Percentiles rank a stretch among this genome's conserved stretches.
phyloP scores from a whole-genome alignment of 2,888 invertebrate species.

The Nemoura dubitans region DNA sequence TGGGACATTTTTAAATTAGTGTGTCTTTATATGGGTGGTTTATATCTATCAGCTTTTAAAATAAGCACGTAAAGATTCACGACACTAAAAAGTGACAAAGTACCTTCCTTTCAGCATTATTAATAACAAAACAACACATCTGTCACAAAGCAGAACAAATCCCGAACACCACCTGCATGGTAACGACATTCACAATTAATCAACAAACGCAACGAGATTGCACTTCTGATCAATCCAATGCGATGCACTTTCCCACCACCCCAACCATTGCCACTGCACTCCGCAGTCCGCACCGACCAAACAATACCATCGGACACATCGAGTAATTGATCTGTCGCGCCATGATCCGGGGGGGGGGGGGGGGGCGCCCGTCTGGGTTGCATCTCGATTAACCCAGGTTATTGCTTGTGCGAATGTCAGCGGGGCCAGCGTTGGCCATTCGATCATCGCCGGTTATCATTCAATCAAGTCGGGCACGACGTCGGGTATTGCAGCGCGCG shows the following conservation, averaged over 20 bases:
- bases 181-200: neutral
- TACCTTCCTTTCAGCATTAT: neutral
- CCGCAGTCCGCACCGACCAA: neutral
- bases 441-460: constrained; percentile 7
- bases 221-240: neutral
- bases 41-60: too few relatives aligned
- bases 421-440: neutral
- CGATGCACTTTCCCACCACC: neutral
- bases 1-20: too few relatives aligned
- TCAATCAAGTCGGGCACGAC: neutral
- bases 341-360: neutral
- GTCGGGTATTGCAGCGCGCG: neutral
- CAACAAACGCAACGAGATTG: neutral
- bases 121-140: neutral
- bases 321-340: neutral
- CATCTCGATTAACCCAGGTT: neutral
- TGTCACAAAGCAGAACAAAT: neutral
- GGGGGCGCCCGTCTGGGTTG: neutral
- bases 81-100: too few relatives aligned
- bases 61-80: too few relatives aligned
- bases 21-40: too few relatives aligned
- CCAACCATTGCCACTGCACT: neutral
- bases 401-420: neutral
- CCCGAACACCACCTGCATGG: neutral
- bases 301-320: neutral